phyloP scores from a whole-genome alignment of 2,113 vertebrate genomes.

The Machaerirhynchus nigripectus region DNA sequence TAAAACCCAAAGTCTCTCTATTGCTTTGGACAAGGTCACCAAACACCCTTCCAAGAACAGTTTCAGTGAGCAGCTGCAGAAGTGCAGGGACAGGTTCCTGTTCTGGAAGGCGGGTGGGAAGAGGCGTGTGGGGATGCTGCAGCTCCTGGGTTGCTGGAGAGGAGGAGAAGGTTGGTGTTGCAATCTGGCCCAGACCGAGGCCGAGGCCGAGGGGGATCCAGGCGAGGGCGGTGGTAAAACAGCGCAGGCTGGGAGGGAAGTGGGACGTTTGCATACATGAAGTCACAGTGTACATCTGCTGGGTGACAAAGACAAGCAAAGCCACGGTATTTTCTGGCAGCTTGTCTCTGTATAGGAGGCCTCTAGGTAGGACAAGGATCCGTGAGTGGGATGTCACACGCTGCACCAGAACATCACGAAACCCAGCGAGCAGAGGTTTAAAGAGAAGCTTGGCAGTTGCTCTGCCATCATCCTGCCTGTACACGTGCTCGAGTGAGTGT shows the following conservation, averaged over 20 bases:
- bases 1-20: conserved; percentile 9
- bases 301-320: neutral
- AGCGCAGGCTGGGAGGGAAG: neutral
- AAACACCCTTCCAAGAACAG: neutral
- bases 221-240: neutral
- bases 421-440: neutral
- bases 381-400: neutral
- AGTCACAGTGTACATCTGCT: conserved; percentile 54
- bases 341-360: conserved; percentile 9
- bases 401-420: neutral
- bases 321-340: neutral
- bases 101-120: neutral
- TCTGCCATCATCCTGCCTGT: neutral
- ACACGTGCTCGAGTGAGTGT: neutral
- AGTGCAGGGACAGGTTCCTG: neutral
- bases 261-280: neutral
- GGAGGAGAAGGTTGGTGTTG: neutral
- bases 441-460: neutral
- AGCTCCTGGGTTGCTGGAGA: neutral
- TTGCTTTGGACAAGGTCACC: conserved; percentile 26
- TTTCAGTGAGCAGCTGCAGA: neutral
- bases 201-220: neutral
- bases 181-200: neutral
- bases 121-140: neutral
- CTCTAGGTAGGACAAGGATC: neutral